Conservation (phyloP, 2,888 invertebrate genomes). For the Temnothorax unifasciatus region DNA sequence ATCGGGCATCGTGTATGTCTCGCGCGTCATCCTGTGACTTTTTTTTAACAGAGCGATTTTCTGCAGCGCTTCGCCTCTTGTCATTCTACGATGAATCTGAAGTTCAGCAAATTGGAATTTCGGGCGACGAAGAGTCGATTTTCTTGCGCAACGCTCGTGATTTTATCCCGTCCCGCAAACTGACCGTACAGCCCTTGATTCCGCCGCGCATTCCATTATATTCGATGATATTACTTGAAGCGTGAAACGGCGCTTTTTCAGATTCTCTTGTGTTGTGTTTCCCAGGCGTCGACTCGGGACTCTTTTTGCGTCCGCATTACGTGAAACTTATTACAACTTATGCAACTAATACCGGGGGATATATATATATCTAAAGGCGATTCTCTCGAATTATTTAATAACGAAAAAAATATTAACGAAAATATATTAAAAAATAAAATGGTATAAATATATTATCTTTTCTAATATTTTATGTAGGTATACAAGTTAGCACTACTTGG, state of each 20-base stretch:
- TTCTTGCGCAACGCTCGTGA: constrained; percentile 49
- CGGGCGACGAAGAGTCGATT: constrained; percentile 10
- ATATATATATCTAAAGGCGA: constrained; percentile 45
- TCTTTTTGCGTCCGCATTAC: constrained; percentile 69
- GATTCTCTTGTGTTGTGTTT: constrained; percentile 66
- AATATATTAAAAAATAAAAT: neutral
- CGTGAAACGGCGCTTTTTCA: constrained; percentile 70
- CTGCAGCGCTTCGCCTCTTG: neutral
- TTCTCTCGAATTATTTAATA: constrained; percentile 28
- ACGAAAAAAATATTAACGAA: too few relatives aligned
- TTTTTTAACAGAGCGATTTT: constrained; percentile 61
- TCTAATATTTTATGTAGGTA: neutral
- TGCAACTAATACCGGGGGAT: constrained; percentile 68
- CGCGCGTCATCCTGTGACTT: constrained; percentile 53
- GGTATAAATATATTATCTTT: neutral
- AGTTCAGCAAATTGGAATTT: constrained; percentile 8
- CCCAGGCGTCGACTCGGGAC: constrained; percentile 58
- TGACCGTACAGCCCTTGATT: constrained; percentile 51
- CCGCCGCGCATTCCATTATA: constrained; percentile 58
- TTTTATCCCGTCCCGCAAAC: constrained; percentile 48
- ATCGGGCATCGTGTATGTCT: constrained; percentile 62
- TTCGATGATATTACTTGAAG: constrained; percentile 67
- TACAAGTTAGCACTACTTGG: neutral
- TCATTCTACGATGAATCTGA: constrained; percentile 9
- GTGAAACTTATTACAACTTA: constrained; percentile 72